Conservation (phyloP, 1,140 invertebrate species). For the Conus ventricosus region DNA sequence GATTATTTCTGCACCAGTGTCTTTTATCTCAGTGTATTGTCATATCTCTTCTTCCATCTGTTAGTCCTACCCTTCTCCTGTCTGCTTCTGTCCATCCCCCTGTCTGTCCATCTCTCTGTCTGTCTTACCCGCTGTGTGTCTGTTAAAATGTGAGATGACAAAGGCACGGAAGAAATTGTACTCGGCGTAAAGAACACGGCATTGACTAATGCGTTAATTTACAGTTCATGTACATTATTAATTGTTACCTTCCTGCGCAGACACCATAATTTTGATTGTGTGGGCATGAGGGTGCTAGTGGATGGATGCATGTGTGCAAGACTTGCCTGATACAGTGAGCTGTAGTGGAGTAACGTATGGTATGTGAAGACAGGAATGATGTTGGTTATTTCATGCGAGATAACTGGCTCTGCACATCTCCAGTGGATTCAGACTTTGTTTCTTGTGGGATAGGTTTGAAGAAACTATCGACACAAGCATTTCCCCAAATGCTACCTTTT, state of each 20-base stretch:
- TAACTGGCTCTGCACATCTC: no score
- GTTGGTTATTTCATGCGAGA: no score
- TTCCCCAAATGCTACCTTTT: no score
- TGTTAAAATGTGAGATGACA: background rate
- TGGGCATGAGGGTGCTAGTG: background rate
- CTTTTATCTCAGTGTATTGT: no score
- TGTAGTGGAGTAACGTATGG: no score
- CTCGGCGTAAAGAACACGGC: background rate
- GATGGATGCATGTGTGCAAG: background rate
- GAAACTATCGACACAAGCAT: no score
- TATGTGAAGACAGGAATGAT: no score
- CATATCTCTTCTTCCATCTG: background rate
- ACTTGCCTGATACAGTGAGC: no score
- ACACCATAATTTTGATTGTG: background rate
- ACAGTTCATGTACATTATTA: background rate
- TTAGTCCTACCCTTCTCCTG: background rate
- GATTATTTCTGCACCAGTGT: no score
- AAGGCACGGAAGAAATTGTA: background rate
- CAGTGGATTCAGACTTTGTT: no score
- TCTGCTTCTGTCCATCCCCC: background rate
- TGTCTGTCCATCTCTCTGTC: background rate
- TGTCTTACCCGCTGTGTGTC: background rate
- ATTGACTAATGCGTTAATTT: background rate
- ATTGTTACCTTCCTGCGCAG: background rate
- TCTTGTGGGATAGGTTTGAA: no score